Evolutionary conservation across 2,797 vertebrate species (phyloP).

Genomic region (Urocyon cinereoargenteus): DNA sequence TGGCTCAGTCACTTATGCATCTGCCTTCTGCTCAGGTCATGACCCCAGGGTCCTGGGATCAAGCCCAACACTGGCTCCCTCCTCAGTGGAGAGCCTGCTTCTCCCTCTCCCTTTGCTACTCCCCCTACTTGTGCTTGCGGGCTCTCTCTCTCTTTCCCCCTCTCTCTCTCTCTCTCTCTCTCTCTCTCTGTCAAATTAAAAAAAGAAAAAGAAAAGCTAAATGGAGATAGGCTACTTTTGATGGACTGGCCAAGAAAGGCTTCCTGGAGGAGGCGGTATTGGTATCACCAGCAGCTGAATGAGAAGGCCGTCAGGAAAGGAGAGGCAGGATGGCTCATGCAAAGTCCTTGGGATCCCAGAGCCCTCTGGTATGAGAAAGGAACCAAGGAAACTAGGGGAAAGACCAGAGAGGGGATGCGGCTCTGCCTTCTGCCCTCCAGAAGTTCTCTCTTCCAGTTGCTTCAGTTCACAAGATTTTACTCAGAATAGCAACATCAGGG

Average conservation of each 20-base stretch:
- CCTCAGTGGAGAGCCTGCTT: no score
- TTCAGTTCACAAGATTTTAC: not conserved
- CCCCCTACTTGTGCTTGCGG: no score
- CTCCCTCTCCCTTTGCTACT: no score
- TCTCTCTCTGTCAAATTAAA: no score
- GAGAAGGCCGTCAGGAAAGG: not conserved
- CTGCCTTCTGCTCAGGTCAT: no score
- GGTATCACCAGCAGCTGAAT: not conserved
- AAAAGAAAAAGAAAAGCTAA: not conserved
- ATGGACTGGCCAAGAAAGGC: not conserved
- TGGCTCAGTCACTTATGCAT: no score
- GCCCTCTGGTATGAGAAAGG: rapidly evolving
- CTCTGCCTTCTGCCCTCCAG: not conserved
- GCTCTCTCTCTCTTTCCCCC: no score
- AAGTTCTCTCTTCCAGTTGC: no score
- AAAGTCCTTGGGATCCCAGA: not conserved
- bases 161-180: no score
- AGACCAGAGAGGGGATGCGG: rapidly evolving
- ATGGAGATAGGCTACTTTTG: not conserved
- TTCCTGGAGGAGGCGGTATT: not conserved
- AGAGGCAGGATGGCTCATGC: not conserved
- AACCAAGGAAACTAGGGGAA: not conserved
- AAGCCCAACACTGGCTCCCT: no score
- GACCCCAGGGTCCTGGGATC: no score
- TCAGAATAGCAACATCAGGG: not conserved